phyloP scores from a whole-genome alignment of 2,797 vertebrate genomes.

The Neosilurus hyrtlii region DNA sequence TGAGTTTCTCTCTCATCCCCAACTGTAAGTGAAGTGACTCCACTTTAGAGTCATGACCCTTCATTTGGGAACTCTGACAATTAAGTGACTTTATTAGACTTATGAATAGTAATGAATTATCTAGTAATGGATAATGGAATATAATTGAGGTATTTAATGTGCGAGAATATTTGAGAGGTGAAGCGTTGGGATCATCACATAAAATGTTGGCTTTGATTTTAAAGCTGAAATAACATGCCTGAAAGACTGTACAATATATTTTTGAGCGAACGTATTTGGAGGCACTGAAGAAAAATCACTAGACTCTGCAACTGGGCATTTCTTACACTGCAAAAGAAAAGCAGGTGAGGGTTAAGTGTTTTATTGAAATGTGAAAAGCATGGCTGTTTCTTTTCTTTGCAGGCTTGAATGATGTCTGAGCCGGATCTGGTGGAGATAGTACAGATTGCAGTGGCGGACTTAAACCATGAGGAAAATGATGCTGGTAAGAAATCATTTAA shows the following conservation, averaged over 20 bases:
- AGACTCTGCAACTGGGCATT: neutral
- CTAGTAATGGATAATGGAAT: neutral
- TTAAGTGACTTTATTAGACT: neutral
- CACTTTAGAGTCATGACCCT: neutral
- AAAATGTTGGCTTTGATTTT: neutral
- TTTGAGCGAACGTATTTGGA: neutral
- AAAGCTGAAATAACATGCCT: neutral
- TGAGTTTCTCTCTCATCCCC: neutral
- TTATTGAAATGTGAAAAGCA: neutral
- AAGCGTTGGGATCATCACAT: neutral
- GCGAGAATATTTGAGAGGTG: neutral
- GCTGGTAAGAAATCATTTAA: slow-evolving; percentile 71
- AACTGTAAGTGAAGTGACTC: neutral
- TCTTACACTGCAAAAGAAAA: neutral
- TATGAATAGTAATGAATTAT: neutral
- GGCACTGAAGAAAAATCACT: neutral
- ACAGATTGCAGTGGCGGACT: slow-evolving; percentile 94
- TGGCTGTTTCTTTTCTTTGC: slow-evolving; percentile 34
- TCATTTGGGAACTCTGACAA: neutral
- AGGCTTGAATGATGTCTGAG: slow-evolving; percentile 91
- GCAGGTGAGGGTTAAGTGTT: neutral
- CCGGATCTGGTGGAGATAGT: slow-evolving; percentile 94
- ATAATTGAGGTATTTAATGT: neutral
- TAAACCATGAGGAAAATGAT: slow-evolving; percentile 78
- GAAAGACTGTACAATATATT: neutral